phyloP scores from a whole-genome alignment of 2,888 invertebrate genomes.

The Pseudococcus viburni region DNA sequence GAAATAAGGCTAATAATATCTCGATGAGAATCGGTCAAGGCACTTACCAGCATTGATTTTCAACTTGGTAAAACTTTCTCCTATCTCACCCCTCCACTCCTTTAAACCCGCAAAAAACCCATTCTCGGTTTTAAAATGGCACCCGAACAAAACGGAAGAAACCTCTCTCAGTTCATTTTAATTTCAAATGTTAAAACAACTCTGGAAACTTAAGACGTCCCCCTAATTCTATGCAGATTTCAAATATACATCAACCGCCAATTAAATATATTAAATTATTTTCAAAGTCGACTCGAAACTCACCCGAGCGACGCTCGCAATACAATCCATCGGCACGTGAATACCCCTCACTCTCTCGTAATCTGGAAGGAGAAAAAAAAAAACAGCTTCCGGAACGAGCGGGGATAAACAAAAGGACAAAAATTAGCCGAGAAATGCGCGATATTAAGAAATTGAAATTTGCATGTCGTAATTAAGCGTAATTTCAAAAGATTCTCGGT shows the following conservation, averaged over 20 bases:
- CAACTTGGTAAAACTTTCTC: too few relatives aligned
- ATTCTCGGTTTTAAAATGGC: too few relatives aligned
- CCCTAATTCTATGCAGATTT: not conserved
- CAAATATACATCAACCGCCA: not conserved
- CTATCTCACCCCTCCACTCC: too few relatives aligned
- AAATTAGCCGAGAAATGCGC: constrained; percentile 6
- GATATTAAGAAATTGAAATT: constrained; percentile 45
- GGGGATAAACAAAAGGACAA: not conserved
- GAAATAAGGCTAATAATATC: too few relatives aligned
- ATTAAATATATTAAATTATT: not conserved
- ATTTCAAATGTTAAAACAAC: not conserved
- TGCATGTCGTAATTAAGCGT: constrained; percentile 9
- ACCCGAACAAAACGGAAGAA: not conserved
- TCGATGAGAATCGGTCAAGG: not conserved
- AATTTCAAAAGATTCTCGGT: not conserved
- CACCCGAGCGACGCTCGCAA: not conserved
- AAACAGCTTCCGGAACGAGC: not conserved
- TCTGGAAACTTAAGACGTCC: not conserved
- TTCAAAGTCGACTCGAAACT: not conserved
- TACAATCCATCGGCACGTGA: not conserved
- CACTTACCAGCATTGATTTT: too few relatives aligned
- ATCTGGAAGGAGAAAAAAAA: not conserved
- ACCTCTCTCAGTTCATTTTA: not conserved
- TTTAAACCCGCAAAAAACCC: too few relatives aligned
- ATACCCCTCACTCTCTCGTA: not conserved